phyloP scores from a whole-genome alignment of 2,113 vertebrate genomes.

The Eubucco bourcierii region DNA sequence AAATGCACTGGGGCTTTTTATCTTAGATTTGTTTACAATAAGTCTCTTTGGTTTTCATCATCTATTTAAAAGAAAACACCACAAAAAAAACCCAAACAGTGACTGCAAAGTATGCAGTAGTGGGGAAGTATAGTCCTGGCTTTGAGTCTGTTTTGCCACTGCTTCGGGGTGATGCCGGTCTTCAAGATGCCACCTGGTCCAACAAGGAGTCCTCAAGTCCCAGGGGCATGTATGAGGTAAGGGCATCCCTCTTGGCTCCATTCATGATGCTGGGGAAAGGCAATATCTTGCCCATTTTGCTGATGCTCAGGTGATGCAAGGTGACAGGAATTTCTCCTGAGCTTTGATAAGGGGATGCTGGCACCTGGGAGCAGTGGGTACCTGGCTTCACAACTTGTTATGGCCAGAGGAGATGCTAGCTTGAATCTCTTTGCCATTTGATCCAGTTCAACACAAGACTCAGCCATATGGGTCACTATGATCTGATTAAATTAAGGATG shows the following conservation, averaged over 20 bases:
- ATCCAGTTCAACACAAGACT: constrained; percentile 35
- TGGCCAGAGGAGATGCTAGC: background rate
- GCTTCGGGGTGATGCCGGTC: background rate
- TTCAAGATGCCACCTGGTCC: background rate
- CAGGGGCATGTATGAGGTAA: accelerated
- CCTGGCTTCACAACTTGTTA: background rate
- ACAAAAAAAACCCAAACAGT: constrained; percentile 8
- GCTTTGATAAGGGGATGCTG: background rate
- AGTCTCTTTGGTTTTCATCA: constrained; percentile 43
- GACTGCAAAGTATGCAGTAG: background rate
- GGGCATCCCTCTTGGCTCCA: background rate
- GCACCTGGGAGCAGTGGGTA: background rate
- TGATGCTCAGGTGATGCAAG: too few relatives aligned
- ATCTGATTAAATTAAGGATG: constrained; percentile 61
- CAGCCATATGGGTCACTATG: constrained; percentile 50
- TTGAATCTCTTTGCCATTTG: background rate
- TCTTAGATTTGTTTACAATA: constrained; percentile 40
- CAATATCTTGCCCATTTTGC: background rate
- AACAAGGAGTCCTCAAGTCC: background rate
- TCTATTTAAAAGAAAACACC: constrained; percentile 40
- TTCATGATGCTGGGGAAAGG: background rate
- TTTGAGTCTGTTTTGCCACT: background rate
- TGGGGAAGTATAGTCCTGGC: background rate
- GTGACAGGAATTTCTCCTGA: background rate
- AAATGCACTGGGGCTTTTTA: constrained; percentile 38